These are phyloP conservation scores for Drosophila birchii DNA, from an alignment of 2,888 invertebrate species.

Conservation along the genomic window DNA sequence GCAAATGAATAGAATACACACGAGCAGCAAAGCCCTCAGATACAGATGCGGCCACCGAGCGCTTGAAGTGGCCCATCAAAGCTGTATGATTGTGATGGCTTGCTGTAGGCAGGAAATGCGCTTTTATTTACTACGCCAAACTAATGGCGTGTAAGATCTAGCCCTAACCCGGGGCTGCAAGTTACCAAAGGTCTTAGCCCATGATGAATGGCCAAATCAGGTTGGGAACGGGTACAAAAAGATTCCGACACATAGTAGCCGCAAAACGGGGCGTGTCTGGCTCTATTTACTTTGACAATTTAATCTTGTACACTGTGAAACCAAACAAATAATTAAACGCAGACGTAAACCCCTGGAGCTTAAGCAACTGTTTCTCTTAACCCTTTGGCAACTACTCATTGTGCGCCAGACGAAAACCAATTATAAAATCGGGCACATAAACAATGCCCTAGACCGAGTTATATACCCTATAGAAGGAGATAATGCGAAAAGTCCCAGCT, in stretches of 20 bases:
- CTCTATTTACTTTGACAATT: slow-evolving; percentile 73
- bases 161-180: slow-evolving; percentile 19
- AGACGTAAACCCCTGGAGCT: slow-evolving; percentile 52
- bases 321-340: slow-evolving; percentile 44
- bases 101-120: slow-evolving; percentile 72
- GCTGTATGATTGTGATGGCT: slow-evolving; percentile 46
- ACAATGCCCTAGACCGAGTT: slow-evolving; percentile 54
- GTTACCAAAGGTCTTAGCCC: slow-evolving; percentile 28
- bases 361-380: slow-evolving; percentile 40
- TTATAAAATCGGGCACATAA: slow-evolving; percentile 71
- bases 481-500: slow-evolving; percentile 35
- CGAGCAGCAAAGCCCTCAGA: slow-evolving; percentile 29
- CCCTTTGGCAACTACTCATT: slow-evolving; percentile 26
- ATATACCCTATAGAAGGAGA: slow-evolving; percentile 24
- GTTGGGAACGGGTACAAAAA: slow-evolving; percentile 17
- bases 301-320: slow-evolving; percentile 57
- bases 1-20: slow-evolving; percentile 28
- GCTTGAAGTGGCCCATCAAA: slow-evolving; percentile 58
- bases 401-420: slow-evolving; percentile 57
- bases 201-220: slow-evolving; percentile 54
- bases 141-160: slow-evolving; percentile 53
- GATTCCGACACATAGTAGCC: slow-evolving; percentile 47
- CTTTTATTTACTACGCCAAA: slow-evolving; percentile 59
- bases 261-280: slow-evolving; percentile 49
- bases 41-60: slow-evolving; percentile 22